A percentile compares a stretch with the other conserved stretches of the same genome.
These are phyloP conservation scores for Leucophenga maculata DNA, from an alignment of 2,888 invertebrate species.

Conservation along the genomic window DNA sequence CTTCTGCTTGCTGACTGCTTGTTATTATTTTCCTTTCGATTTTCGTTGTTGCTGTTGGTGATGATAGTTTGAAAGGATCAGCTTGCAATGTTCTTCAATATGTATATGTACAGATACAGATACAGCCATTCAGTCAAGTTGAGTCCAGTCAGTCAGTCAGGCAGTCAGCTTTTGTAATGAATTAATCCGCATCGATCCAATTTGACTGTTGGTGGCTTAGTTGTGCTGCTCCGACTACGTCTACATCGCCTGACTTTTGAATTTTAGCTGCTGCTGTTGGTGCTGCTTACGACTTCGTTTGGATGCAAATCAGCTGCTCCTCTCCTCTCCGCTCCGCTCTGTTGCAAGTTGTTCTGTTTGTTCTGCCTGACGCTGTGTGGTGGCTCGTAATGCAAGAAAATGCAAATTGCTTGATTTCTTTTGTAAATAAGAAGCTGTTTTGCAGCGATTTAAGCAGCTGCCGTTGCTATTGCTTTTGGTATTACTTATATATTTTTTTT, in stretches of 20 bases:
- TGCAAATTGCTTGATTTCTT: constrained; percentile 66
- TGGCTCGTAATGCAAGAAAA: constrained; percentile 39
- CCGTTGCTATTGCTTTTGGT: constrained; percentile 30
- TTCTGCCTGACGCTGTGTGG: not conserved
- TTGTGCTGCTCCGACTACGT: not conserved
- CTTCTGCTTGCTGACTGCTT: not conserved
- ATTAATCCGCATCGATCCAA: constrained; percentile 59
- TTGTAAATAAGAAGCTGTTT: constrained; percentile 63
- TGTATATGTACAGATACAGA: not conserved
- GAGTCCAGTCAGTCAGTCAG: constrained; percentile 18
- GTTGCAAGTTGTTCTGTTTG: constrained; percentile 4
- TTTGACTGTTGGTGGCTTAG: constrained; percentile 30
- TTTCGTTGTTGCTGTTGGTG: constrained; percentile 3
- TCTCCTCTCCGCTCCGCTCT: not conserved
- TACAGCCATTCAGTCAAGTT: not conserved
- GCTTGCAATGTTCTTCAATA: too few relatives aligned
- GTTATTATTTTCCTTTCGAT: constrained; percentile 4
- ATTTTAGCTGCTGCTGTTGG: constrained; percentile 6
- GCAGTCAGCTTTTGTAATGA: constrained; percentile 58
- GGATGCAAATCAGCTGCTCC: constrained; percentile 60
- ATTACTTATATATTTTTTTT: too few relatives aligned
- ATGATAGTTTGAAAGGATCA: constrained; percentile 23
- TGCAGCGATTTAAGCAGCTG: constrained; percentile 16
- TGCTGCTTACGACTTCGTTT: constrained; percentile 48
- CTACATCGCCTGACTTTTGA: not conserved